A percentile compares a stretch with the other conserved stretches of the same genome.
Conservation (phyloP, 2,113 vertebrate genomes). For the Calcarius ornatus region DNA sequence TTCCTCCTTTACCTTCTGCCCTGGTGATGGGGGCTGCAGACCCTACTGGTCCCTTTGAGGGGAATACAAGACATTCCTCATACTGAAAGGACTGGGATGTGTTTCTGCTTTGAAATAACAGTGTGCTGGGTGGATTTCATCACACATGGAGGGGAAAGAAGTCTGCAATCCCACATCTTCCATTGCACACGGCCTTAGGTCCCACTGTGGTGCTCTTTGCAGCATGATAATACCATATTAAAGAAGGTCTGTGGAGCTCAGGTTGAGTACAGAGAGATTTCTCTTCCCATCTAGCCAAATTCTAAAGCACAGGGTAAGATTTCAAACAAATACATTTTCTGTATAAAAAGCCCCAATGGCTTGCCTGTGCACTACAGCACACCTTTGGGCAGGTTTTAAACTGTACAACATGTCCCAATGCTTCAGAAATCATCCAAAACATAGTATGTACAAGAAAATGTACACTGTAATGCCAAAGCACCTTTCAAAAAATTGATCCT, state of each 20-base stretch:
- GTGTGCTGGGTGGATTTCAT: background rate
- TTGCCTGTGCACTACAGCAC: background rate
- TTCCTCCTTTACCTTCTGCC: background rate
- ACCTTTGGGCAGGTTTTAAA: background rate
- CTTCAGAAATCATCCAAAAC: background rate
- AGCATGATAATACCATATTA: background rate
- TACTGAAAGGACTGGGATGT: background rate
- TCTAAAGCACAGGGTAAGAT: background rate
- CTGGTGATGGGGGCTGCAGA: background rate
- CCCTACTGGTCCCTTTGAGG: fast-evolving
- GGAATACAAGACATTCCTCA: background rate
- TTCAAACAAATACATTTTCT: background rate
- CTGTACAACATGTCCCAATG: background rate
- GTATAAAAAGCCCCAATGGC: background rate
- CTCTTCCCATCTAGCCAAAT: background rate
- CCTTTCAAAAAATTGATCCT: background rate
- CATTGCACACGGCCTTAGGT: fast-evolving
- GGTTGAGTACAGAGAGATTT: background rate
- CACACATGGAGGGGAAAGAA: background rate
- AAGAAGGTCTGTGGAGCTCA: background rate
- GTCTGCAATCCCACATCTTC: background rate
- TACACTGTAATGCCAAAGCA: background rate
- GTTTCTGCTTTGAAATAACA: background rate
- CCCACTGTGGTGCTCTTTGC: background rate
- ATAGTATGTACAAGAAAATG: background rate